Conservation (phyloP, 37 sponge, comb jelly and placozoan genomes). For the Amphimedon queenslandica region DNA sequence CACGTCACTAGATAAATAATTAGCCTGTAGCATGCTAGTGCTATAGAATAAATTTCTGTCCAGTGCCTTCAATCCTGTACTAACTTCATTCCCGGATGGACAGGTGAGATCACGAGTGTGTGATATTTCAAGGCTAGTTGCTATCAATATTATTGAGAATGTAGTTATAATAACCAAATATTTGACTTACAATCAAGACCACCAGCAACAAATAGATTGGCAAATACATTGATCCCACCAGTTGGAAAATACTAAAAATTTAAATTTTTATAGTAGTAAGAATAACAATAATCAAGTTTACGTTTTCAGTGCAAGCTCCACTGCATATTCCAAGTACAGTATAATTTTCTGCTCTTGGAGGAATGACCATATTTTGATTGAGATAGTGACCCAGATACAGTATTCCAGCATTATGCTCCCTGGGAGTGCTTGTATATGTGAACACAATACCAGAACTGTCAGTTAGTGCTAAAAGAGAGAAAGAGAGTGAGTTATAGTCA, state of each 20-base stretch:
- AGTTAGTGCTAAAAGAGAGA: conserved; percentile 16
- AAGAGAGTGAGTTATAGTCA: too few species aligned
- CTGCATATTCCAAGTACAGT: conserved; percentile 4
- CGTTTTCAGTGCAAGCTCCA: conserved; percentile 23
- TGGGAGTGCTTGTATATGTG: conserved; percentile 1
- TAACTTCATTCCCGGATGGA: too few species aligned
- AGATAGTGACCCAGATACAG: conserved; percentile 25
- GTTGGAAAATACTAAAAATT: conserved; percentile 17
- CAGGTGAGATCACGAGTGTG: too few species aligned
- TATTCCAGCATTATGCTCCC: conserved; percentile 22
- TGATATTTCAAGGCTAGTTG: too few species aligned
- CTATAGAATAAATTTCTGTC: too few species aligned
- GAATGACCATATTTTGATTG: conserved; percentile 13
- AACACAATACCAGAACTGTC: conserved; percentile 51
- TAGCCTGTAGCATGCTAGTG: too few species aligned
- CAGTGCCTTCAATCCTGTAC: too few species aligned
- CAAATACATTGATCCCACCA: conserved; percentile 42
- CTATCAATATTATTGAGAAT: too few species aligned
- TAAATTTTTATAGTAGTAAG: not conserved
- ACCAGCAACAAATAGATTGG: too few species aligned
- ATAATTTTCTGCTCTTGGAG: conserved; percentile 22
- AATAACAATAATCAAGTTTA: conserved; percentile 3
- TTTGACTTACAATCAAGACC: too few species aligned
- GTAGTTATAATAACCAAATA: too few species aligned
- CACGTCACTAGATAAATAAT: too few species aligned